Conservation (phyloP, 2,797 vertebrate species). For the Rhinichthys osculus region DNA sequence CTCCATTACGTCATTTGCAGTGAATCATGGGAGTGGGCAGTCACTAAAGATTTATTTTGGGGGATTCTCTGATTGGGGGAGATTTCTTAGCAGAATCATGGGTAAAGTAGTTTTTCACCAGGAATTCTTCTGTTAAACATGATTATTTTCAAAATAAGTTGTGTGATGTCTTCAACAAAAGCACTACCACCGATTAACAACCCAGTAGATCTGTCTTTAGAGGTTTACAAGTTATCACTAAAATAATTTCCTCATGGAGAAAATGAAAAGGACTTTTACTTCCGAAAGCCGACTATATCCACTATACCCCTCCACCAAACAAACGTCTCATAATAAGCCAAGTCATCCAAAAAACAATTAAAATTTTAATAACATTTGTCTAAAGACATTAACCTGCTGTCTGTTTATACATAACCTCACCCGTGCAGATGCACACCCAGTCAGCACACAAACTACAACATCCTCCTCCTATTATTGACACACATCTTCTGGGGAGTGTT, state of each 20-base stretch:
- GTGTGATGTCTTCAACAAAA: not conserved
- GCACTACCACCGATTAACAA: not conserved
- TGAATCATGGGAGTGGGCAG: not conserved
- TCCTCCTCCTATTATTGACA: not conserved
- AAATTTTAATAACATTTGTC: not conserved
- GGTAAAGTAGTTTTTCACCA: not conserved
- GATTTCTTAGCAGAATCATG: not conserved
- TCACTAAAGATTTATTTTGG: not conserved
- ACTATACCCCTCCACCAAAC: not conserved
- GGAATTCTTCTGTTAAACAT: not conserved
- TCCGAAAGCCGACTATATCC: not conserved
- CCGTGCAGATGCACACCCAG: not conserved
- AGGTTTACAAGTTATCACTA: not conserved
- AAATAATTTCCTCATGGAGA: too few relatives aligned
- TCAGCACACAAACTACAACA: constrained; percentile 1
- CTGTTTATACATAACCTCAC: not conserved
- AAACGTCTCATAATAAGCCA: not conserved
- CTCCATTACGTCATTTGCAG: not conserved
- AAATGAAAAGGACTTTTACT: not conserved
- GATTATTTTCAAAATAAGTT: not conserved
- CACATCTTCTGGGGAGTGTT: not conserved
- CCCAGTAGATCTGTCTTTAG: not conserved
- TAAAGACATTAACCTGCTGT: not conserved
- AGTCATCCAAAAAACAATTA: not conserved
- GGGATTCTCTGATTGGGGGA: not conserved